phyloP scores from a whole-genome alignment of 2,888 invertebrate genomes.

The Nematopogon swammerdamellus region DNA sequence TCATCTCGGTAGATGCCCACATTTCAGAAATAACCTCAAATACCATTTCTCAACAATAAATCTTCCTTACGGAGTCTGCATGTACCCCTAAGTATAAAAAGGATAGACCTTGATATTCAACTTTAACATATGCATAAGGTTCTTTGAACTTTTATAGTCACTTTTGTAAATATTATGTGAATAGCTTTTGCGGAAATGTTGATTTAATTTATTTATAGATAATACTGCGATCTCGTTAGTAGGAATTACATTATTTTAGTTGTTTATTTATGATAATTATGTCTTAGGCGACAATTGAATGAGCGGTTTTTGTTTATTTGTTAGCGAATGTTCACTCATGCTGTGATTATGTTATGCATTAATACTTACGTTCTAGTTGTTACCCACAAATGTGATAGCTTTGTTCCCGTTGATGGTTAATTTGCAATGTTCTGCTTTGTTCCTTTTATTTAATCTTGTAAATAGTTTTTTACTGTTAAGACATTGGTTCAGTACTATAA shows the following conservation, averaged over 20 bases:
- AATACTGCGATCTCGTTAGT: constrained; percentile 53
- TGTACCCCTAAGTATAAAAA: too few species aligned
- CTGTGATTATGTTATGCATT: constrained; percentile 54
- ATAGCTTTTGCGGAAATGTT: background rate
- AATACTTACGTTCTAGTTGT: constrained; percentile 36
- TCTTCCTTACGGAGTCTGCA: too few species aligned
- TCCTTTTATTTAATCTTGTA: constrained; percentile 19
- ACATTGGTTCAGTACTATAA: background rate
- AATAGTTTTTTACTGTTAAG: background rate
- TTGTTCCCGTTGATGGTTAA: constrained; percentile 39
- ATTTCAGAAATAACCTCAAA: too few species aligned
- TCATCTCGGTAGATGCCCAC: too few species aligned
- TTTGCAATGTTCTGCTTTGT: constrained; percentile 35
- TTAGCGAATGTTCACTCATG: constrained; percentile 52
- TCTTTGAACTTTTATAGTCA: too few species aligned
- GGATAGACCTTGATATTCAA: too few species aligned
- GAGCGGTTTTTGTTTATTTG: constrained; percentile 44
- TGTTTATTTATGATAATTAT: constrained; percentile 28
- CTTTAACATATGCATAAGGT: too few species aligned
- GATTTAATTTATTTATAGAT: constrained; percentile 18
- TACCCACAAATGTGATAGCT: constrained; percentile 49
- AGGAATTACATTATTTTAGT: constrained; percentile 50
- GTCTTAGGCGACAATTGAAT: constrained; percentile 37
- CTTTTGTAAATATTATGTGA: background rate
- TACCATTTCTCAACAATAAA: too few species aligned